Evolutionary conservation across 2,888 invertebrate genomes (phyloP).

Genomic region (Drosophila prostipennis): DNA sequence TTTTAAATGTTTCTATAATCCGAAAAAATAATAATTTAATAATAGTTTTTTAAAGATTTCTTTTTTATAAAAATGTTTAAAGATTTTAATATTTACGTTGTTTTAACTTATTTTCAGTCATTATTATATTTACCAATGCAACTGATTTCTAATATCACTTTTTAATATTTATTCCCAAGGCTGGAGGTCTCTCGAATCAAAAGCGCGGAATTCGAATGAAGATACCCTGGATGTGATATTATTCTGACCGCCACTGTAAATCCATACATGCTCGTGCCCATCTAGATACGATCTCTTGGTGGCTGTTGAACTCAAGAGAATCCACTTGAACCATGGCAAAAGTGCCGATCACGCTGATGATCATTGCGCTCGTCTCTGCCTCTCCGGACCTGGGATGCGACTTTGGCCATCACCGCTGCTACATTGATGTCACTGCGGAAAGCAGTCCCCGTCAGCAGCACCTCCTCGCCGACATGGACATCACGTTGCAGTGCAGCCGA

Average conservation of each 20-base stretch:
- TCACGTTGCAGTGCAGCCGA: constrained; percentile 55
- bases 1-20: no score
- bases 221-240: not conserved
- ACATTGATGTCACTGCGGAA: constrained; percentile 52
- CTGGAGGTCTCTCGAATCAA: not conserved
- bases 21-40: no score
- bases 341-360: constrained; percentile 66
- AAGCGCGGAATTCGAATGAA: not conserved
- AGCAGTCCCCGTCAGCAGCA: constrained; percentile 15
- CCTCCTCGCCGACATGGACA: constrained; percentile 59
- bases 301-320: constrained; percentile 41
- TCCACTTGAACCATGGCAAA: constrained; percentile 68
- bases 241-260: constrained; percentile 17
- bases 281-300: constrained; percentile 30
- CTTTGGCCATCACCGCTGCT: constrained; percentile 55
- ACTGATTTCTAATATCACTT: not conserved
- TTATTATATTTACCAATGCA: not conserved
- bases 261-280: constrained; percentile 22
- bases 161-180: not conserved
- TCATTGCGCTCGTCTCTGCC: constrained; percentile 23
- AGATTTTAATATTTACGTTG: no score
- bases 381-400: constrained; percentile 48
- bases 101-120: no score
- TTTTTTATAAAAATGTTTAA: no score
- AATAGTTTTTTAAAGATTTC: no score